Conservation (phyloP, 2,888 invertebrate genomes). For the Stenodera caucasica region DNA sequence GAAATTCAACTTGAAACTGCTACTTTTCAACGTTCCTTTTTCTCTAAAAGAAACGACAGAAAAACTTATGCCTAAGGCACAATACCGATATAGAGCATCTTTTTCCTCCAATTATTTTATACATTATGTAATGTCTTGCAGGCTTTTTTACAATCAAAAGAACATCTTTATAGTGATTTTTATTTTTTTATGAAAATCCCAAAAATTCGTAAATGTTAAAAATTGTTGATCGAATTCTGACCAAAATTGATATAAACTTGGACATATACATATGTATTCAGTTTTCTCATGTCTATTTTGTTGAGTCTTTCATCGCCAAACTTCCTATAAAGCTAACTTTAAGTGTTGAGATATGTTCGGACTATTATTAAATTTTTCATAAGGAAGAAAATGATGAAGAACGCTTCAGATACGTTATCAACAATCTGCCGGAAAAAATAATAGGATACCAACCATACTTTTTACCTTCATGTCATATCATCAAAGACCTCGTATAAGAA, state of each 20-base stretch:
- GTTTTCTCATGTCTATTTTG: neutral
- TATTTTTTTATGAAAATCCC: no score
- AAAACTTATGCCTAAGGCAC: neutral
- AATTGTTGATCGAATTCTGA: no score
- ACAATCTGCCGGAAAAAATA: neutral
- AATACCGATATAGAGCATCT: neutral
- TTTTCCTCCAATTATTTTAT: neutral
- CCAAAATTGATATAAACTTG: neutral
- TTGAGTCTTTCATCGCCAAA: neutral
- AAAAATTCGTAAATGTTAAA: no score
- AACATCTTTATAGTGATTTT: no score
- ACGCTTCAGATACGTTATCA: neutral
- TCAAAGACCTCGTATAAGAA: neutral
- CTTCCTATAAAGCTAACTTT: neutral
- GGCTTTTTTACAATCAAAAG: neutral
- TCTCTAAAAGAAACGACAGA: neutral
- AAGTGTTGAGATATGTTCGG: neutral
- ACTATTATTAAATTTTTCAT: conserved; percentile 7
- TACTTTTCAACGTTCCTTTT: neutral
- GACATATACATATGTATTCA: neutral
- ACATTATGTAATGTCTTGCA: neutral
- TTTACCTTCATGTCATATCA: neutral
- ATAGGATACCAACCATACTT: neutral
- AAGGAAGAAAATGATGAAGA: neutral
- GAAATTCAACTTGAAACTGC: neutral